A percentile compares a stretch with the other conserved stretches of the same genome.
Evolutionary conservation across 2,797 vertebrate species (phyloP).

Genomic region (Hipposideros larvatus): DNA sequence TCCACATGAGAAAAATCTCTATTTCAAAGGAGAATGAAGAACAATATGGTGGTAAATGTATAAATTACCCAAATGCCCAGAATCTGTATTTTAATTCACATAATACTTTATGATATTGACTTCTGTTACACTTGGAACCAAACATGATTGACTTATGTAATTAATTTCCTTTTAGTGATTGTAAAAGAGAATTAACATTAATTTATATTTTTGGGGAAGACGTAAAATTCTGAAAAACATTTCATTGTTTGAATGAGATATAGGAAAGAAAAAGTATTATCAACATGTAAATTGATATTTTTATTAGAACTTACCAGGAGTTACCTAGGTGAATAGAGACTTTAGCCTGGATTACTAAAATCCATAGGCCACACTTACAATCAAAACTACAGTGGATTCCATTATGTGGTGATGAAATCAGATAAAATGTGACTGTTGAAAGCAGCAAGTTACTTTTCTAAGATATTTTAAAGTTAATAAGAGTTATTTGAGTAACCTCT

Average conservation of each 20-base stretch:
- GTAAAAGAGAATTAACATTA: not conserved
- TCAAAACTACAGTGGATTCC: not conserved
- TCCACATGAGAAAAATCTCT: slow-evolving; percentile 1
- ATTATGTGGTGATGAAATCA: not conserved
- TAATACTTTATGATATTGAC: not conserved
- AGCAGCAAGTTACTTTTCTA: slow-evolving; percentile 25
- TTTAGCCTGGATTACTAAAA: not conserved
- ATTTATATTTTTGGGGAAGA: not conserved
- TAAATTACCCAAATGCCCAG: not conserved
- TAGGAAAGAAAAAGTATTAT: not conserved
- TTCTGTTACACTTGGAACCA: not conserved
- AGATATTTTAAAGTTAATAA: slow-evolving; percentile 18
- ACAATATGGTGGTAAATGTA: not conserved
- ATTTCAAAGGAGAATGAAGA: slow-evolving; percentile 19
- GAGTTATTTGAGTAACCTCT: slow-evolving; percentile 42
- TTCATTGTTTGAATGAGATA: not conserved
- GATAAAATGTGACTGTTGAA: slow-evolving; percentile 7
- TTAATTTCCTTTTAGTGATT: not conserved
- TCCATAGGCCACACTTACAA: not conserved
- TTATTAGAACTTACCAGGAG: not conserved
- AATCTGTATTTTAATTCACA: slow-evolving; percentile 34
- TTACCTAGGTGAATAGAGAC: not conserved
- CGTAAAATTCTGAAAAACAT: not conserved
- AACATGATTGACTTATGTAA: not conserved
- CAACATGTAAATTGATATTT: not conserved